These are phyloP conservation scores for Drosophila mettleri DNA, from an alignment of 2,888 invertebrate genomes.

Conservation along the genomic window DNA sequence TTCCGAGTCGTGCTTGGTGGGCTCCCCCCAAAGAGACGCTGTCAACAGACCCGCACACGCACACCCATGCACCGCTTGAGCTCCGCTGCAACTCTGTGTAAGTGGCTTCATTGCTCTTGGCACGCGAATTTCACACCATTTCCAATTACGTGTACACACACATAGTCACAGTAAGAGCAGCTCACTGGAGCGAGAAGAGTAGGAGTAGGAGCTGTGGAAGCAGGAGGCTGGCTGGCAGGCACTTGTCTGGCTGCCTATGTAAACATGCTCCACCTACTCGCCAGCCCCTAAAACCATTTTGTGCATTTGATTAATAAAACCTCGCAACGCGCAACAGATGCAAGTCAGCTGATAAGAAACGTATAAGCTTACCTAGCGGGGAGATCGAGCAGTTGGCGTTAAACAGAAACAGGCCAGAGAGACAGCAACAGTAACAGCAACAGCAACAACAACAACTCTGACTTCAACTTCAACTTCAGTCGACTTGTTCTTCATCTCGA, in stretches of 20 bases:
- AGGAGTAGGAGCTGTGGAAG: constrained; percentile 1
- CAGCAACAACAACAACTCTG: constrained; percentile 7
- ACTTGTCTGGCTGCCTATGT: constrained; percentile 69
- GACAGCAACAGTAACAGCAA: constrained; percentile 7
- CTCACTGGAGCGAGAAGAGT: constrained; percentile 11
- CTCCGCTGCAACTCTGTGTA: constrained; percentile 4
- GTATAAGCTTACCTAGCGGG: constrained; percentile 48
- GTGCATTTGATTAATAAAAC: constrained; percentile 83
- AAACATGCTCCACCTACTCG: constrained; percentile 79
- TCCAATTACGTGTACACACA: constrained; percentile 63
- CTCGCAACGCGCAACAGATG: constrained; percentile 80
- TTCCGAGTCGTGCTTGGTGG: constrained; percentile 49
- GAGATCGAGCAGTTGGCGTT: constrained; percentile 15
- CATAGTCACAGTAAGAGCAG: constrained; percentile 5
- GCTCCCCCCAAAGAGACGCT: constrained; percentile 40
- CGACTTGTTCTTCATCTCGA: constrained; percentile 67
- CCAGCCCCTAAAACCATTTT: constrained; percentile 80
- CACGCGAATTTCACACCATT: constrained; percentile 81
- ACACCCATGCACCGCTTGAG: constrained; percentile 4
- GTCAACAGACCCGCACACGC: constrained; percentile 39
- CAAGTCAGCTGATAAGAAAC: constrained; percentile 73
- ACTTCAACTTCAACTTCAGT: constrained; percentile 22
- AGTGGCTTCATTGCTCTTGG: constrained; percentile 47
- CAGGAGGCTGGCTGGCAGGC: constrained; percentile 41
- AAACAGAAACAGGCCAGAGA: constrained; percentile 22